Evolutionary conservation across 2,113 vertebrate species (phyloP), one percentile per base, ranked within the genome.

Genomic region (Heteronetta atricapilla): DNA sequence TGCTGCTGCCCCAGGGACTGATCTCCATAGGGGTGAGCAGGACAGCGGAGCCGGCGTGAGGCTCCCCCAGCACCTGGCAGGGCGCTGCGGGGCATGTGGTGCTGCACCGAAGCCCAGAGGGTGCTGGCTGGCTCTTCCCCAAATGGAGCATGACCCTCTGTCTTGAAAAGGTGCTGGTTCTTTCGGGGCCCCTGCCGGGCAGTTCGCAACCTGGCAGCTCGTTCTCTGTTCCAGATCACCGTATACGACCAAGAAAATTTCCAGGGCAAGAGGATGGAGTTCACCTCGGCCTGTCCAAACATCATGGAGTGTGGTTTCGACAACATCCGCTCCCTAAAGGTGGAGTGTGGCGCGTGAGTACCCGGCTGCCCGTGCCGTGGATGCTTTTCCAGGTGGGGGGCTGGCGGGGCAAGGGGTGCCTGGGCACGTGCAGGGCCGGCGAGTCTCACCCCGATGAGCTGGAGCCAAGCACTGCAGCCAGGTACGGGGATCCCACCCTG

Each of bases 161-260:
- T 93, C 86, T 87, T 11, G 2, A 83, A 91, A 82, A 88, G 85
- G 62, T 5, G 12, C 79, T 82, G 75, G 86, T 82, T 73, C 6
- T 2, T 69, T 70, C 2, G 62, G 62, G 83, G 70, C 33, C 34
- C 0, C 67, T 60, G 58, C 75, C 0, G 4, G 69, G 88, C 90
- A 2, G 66, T 75, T 91, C 77, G 90, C 84, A 63, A 91, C 34
- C 67, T 5, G 62, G 82, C 82, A 91, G 91, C 72, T 63, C 21
- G 6, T 36, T 92, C 84, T 86, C 84, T 56, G 17, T 96, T 96
- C 75, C 97, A 99, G 99, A 98, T 99, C 97, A 99, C 99, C 8
- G 98, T 99, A 88, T 99, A 99, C 22, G 99, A 99, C 94, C 99
- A 99, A 97, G 99, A 99, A 95, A 98, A 99, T 96, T 99, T 99